Evolutionary conservation across 2,113 vertebrate genomes (phyloP).

Genomic region (Calyptomena viridis): DNA sequence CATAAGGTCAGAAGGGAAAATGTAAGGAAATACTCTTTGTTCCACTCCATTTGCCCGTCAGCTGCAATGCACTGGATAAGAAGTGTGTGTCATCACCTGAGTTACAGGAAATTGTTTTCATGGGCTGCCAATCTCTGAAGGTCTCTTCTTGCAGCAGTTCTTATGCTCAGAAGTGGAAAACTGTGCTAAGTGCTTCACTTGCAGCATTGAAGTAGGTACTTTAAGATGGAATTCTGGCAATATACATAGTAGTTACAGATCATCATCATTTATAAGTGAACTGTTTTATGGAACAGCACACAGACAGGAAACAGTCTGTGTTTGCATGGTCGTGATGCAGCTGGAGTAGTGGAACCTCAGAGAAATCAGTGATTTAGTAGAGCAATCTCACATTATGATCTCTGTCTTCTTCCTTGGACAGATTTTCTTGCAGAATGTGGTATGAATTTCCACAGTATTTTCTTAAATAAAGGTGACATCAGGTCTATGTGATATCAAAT

Average conservation of each 20-base stretch:
- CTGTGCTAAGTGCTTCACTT: background rate
- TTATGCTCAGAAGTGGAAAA: background rate
- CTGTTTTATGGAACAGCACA: background rate
- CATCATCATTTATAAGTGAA: background rate
- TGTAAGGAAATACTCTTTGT: background rate
- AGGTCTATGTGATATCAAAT: background rate
- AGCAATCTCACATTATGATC: background rate
- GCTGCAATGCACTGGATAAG: background rate
- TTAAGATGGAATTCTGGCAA: background rate
- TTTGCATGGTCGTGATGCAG: background rate
- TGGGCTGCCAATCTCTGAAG: background rate
- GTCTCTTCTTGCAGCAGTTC: background rate
- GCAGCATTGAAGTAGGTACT: background rate
- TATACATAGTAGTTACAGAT: background rate
- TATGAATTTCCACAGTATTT: background rate
- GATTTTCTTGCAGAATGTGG: background rate
- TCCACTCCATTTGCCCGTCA: background rate
- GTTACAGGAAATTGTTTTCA: background rate
- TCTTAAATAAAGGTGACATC: background rate
- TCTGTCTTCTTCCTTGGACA: background rate
- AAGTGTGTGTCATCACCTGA: background rate
- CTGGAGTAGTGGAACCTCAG: background rate
- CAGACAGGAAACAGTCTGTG: background rate
- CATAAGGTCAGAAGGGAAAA: background rate
- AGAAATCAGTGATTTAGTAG: background rate